Conservation (phyloP, 1,140 invertebrate species). For the Zaprionus gabonicus region DNA sequence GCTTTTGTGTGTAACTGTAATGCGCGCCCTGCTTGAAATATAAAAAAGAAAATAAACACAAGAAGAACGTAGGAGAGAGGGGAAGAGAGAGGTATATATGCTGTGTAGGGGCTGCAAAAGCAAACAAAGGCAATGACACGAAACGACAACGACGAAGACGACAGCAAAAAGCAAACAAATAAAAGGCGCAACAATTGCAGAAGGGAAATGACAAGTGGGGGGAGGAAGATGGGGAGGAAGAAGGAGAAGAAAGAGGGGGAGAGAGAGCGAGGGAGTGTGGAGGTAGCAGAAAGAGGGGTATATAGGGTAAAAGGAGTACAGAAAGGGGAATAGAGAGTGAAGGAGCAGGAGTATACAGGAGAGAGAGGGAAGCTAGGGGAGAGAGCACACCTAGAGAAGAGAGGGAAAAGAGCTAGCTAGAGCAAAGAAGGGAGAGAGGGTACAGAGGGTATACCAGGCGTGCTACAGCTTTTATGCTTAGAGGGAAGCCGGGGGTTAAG, state of each 20-base stretch:
- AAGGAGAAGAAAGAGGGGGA: not conserved
- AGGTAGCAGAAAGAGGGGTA: too few species aligned
- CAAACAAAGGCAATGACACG: conserved; percentile 82
- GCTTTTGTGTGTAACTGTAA: conserved; percentile 62
- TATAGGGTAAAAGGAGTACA: too few species aligned
- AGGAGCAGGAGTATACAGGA: too few species aligned
- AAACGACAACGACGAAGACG: conserved; percentile 58
- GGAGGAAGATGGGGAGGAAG: not conserved
- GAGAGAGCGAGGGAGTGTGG: not conserved
- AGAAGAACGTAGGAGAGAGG: conserved; percentile 7
- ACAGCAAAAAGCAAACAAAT: conserved; percentile 74
- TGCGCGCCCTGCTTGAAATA: conserved; percentile 69
- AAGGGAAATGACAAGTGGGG: conserved; percentile 23
- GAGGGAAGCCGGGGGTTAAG: not conserved
- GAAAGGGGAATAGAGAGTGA: too few species aligned
- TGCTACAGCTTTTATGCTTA: not conserved
- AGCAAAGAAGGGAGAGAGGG: too few species aligned
- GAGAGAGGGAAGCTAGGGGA: too few species aligned
- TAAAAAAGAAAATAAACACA: conserved; percentile 78
- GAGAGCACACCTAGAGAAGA: too few species aligned
- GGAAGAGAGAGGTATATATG: not conserved
- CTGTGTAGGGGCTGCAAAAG: conserved; percentile 57
- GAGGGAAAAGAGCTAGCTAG: too few species aligned
- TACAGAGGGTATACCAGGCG: not conserved
- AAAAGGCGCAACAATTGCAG: conserved; percentile 81